Base-by-base conservation (phyloP, 2,113 vertebrate species). In the Okapia johnstoni region DNA sequence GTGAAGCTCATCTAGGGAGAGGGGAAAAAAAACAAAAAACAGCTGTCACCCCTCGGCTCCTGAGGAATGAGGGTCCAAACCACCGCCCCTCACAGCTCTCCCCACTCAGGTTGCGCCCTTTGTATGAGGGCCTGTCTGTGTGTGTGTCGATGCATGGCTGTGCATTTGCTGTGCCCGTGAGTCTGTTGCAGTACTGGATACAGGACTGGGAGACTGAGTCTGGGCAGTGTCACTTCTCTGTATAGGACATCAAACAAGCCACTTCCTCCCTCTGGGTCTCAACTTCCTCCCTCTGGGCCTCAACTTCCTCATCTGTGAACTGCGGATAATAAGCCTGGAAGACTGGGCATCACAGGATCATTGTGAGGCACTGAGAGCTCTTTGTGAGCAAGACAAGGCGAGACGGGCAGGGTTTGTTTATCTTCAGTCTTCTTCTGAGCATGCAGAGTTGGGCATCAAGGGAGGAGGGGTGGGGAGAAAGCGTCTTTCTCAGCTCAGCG, bases 1-100 rank as follows among this genome's bases (percentile, higher is more conserved):
- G 4, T 70, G 91, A 93, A 95, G 55, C 91, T 98, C 94, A 97
- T 97, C 91, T 94, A 30, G 23, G 48, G 50, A 70, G 50, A 13
- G 21, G 26, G 73, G 1, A 25, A 43, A 25, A 2, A 25, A 33
- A 33, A 3, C 43, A 81, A 14, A 52, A 54, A 83, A 25, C 83
- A 79, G 55, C 36, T 2, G 7, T 93, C 10, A 91, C 40, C 54
- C 73, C 36, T 6, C 3, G 25, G 58, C 28, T 12, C 9, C 36
- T 73, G 36, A 57, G n/a, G 63, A 70, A 25, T 33, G 43, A 70
- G 80, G 13, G 30, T 21, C 25, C 58, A 52, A 28, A 70, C n/a
- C 2, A 0, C 25, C 2, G 0, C 52, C 19, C 48, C 11, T 30
- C n/a, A 19, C 3, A 7, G 6, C 19, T 36, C n/a, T 28, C 43